Conservation (phyloP, 2,797 vertebrate genomes). For the Remorina albescens region DNA sequence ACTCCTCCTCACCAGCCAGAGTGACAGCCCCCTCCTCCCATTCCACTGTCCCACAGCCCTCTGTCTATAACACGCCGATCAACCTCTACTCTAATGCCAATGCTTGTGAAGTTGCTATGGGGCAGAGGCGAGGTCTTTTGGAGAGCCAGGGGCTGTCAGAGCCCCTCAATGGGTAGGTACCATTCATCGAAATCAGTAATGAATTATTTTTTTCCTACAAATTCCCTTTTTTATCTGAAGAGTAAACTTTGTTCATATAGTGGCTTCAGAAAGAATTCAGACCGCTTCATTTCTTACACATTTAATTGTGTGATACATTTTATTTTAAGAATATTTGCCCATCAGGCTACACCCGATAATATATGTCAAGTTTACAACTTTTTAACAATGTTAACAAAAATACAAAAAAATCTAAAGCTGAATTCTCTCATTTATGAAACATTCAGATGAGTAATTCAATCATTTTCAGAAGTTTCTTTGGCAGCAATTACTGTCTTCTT, state of each 20-base stretch:
- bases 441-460: background rate
- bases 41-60: slow-evolving; percentile 89
- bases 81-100: slow-evolving; percentile 87
- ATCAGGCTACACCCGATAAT: background rate
- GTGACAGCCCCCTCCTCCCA: slow-evolving; percentile 82
- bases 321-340: background rate
- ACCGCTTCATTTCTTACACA: background rate
- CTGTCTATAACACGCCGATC: slow-evolving; percentile 88
- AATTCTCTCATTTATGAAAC: background rate
- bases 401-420: background rate
- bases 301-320: background rate
- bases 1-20: slow-evolving; percentile 84
- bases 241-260: background rate
- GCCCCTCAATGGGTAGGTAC: slow-evolving; percentile 94
- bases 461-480: background rate
- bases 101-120: slow-evolving; percentile 90
- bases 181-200: background rate
- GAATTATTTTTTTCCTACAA: slow-evolving; percentile 4
- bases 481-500: background rate
- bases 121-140: slow-evolving; percentile 90
- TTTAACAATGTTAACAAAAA: background rate
- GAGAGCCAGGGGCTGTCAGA: slow-evolving; percentile 89
- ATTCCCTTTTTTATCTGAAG: slow-evolving; percentile 8
- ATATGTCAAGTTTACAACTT: background rate
- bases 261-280: background rate